Base-by-base conservation (phyloP, 2,888 invertebrate species). In the Drosophila nr. perissopoda region DNA sequence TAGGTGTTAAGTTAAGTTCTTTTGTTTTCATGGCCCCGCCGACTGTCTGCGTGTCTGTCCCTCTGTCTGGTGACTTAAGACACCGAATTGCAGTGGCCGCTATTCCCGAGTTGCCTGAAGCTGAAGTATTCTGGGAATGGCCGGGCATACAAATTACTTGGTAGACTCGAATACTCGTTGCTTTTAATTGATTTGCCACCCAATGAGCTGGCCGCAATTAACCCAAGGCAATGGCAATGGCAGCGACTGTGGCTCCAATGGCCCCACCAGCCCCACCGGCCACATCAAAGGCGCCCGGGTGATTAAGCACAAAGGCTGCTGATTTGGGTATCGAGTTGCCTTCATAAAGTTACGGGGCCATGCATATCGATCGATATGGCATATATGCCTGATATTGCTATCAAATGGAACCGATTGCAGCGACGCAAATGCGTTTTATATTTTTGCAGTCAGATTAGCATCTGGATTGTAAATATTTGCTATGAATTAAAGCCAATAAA, bases 101-200 rank as follows among this genome's bases (percentile, higher is more conserved):
- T 21, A 21, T 18, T 18, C 38, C 48, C 11, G 42, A 31, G 53
- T 29, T 25, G 29, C 46, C 70, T 38, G 16, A 36, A 56, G 48
- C 48, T 61, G 25, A 48, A 48, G 57, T 31, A 42, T 78, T 76
- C 88, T 74, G 52, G 60, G 69, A 82, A 82, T 61, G 62, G 46
- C 58, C 34, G 65, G 64, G 38, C 61, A 59, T 34, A 70, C 54
- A 62, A 67, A 61, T 63, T 64, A 67, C 60, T 80, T 76, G 63
- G 53, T 59, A 33, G 67, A 62, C 71, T 53, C 57, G 51, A 52
- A 29, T 38, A 70, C 18, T 40, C 16, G 46, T 33, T 21, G 18
- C 38, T 67, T 77, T 88, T 78, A 85, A 85, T 89, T 85, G 89
- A 89, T 85, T 89, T 88, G 88, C 85, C 85, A 85, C 89, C 85